Percentiles rank a stretch among this genome's conserved stretches.
Conservation (phyloP, 2,113 vertebrate genomes). For the Suncus etruscus region DNA sequence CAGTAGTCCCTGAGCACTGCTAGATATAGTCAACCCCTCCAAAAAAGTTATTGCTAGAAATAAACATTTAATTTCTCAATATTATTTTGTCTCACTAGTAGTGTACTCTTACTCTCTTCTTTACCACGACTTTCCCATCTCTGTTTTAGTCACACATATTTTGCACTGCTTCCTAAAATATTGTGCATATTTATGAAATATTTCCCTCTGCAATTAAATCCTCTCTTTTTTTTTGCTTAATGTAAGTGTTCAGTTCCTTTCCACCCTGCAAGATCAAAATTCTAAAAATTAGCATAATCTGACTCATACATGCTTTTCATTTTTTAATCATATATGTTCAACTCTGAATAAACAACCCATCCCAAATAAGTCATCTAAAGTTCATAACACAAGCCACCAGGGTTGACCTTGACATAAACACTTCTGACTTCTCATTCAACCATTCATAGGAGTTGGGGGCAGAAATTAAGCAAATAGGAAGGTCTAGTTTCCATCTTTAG, state of each 20-base stretch:
- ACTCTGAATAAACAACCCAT: background rate
- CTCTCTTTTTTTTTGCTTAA: background rate
- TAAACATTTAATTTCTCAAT: background rate
- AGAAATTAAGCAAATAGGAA: background rate
- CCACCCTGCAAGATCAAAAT: slow-evolving; percentile 16
- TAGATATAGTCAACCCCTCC: too few species aligned
- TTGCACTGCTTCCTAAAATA: background rate
- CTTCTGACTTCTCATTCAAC: background rate
- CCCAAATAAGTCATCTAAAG: background rate
- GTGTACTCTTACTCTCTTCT: background rate
- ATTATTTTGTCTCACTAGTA: background rate
- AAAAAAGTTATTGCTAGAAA: background rate
- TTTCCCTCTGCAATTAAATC: background rate
- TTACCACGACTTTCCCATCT: background rate
- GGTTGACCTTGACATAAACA: background rate
- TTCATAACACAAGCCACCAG: background rate
- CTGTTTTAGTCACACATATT: background rate
- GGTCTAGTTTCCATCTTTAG: background rate
- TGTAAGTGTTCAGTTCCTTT: slow-evolving; percentile 4
- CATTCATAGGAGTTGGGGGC: background rate
- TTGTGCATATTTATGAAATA: background rate
- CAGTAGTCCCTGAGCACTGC: too few species aligned
- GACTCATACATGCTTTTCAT: background rate
- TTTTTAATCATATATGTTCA: background rate
- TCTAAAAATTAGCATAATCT: background rate